Evolutionary conservation across 2,113 vertebrate species (phyloP), one percentile per base, ranked within the genome.

Genomic region (Neotoma lepida): DNA sequence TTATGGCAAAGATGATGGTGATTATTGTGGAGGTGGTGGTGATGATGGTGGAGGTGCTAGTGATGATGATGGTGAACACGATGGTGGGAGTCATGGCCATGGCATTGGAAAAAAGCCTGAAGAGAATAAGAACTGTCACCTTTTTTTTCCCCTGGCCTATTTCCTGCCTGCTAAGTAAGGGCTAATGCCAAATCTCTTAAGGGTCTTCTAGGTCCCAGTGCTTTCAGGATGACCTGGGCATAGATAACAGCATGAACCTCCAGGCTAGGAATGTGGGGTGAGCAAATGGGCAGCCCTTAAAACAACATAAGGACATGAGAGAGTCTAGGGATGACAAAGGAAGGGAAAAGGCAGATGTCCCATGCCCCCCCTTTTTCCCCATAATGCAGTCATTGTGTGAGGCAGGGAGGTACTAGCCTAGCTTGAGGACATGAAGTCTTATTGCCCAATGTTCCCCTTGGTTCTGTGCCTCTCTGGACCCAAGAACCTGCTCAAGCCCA

Each of bases 321-420:
- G 20, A 41, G 64, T 1, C 9, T 39, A 8, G 30, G 9, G 4
- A n/a, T 44, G 9, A 46, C 33, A 35, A 22, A 20, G n/a, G 35
- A 28, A 22, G 4, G 35, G 33, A 17, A 10, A 44, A 20, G 3
- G 26, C 78, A 61, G 63, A 41, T 2, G 9, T 33, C 17, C 61
- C 63, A 13, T 30, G n/a, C 5, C 81, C 77, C 8, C 68, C 8
- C 18, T 20, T 39, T 3, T 78, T 35, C 44, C 26, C 44, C 26
- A 2, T 10, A 3, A 56, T 13, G 2, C 3, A 0, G 30, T n/a
- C 2, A 4, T 66, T 33, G 4, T 6, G 0, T 22, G 22, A 17
- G 54, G 18, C 28, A 0, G 8, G 20, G 22, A 44, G 10, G 10
- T 41, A 4, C 20, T 18, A 41, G n/a, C 28, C 86, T 46, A 20